These are phyloP conservation scores for Listronotus bonariensis DNA, from an alignment of 1,140 invertebrate species.

Conservation along the genomic window DNA sequence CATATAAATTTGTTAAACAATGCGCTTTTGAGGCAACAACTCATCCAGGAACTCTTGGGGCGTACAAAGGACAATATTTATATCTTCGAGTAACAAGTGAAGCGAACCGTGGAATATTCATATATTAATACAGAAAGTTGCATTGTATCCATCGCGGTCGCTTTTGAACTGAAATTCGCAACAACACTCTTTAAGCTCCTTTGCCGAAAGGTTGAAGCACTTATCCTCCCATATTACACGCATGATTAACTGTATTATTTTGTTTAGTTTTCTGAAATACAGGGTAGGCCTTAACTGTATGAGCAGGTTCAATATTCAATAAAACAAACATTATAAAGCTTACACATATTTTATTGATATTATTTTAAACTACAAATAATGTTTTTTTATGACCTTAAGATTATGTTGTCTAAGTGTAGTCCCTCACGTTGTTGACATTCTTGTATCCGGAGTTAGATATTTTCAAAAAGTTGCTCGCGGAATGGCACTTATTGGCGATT, in stretches of 20 bases:
- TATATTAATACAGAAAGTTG: slow-evolving; percentile 52
- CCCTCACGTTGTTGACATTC: too few relatives aligned
- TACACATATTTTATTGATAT: too few relatives aligned
- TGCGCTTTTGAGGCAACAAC: slow-evolving; percentile 38
- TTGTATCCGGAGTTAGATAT: too few relatives aligned
- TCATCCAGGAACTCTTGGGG: slow-evolving; percentile 37
- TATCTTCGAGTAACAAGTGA: slow-evolving; percentile 47
- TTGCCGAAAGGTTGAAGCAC: slow-evolving; percentile 37
- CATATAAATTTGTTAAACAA: slow-evolving; percentile 44
- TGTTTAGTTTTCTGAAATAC: slow-evolving; percentile 37
- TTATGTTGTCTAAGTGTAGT: too few relatives aligned
- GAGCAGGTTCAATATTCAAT: too few relatives aligned
- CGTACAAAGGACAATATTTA: slow-evolving; percentile 51
- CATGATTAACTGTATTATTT: slow-evolving; percentile 47
- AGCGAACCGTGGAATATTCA: slow-evolving; percentile 49
- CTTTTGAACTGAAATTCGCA: slow-evolving; percentile 47
- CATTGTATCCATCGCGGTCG: slow-evolving; percentile 44
- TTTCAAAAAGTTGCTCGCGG: too few relatives aligned
- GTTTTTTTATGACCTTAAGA: too few relatives aligned
- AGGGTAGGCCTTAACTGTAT: too few relatives aligned
- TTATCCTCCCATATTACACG: slow-evolving; percentile 45
- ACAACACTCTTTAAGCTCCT: slow-evolving; percentile 40
- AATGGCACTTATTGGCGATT: too few relatives aligned
- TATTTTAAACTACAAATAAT: too few relatives aligned
- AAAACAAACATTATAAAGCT: too few relatives aligned